Evolutionary conservation across 2,797 vertebrate species (phyloP), one percentile per base, ranked within the genome.

Genomic region (Thamnophis elegans): DNA sequence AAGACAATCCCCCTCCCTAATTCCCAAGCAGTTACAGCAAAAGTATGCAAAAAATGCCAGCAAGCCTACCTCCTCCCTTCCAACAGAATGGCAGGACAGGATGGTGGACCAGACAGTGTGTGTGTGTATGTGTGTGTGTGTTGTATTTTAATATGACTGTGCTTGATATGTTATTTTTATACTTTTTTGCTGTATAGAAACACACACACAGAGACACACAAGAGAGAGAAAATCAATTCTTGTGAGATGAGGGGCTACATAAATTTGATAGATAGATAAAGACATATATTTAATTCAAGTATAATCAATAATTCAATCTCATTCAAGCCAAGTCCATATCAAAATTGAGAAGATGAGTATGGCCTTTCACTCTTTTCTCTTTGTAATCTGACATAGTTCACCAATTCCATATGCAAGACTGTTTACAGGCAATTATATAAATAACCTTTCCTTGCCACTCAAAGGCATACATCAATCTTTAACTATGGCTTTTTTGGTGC

Each of bases 381-480:
- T 55, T 20, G 9, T 53, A 91, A n/a, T 1, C 5, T 55, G 56
- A 60, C 58, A 87, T 62, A 18, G 12, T 60, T 91, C 54, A 88
- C 54, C 25, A 78, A 42, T 42, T 58, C 12, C 10, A 36, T 4
- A 65, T 36, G 55, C 59, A 90, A 55, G 6, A n/a, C 53, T 20
- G 22, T 53, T 86, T 65, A 56, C 51, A 90, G 88, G 5, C 14
- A 55, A 86, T 86, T 86, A 36, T 86, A 68, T 68, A 47, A 28
- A 1, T 60, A 92, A 92, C 51, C 58, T 53, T 42, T 65, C 7
- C 26, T 22, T 68, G n/a, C 8, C 32, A 28, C 55, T 54, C 78
- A 89, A 86, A 60, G 51, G 51, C 32, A 86, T 89, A 20, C 25
- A 12, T 89, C 85, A 85, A 86, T 68, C 85, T 92, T 92, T 92